phyloP scores from a whole-genome alignment of 1,140 invertebrate genomes.

The Fopius arisanus region DNA sequence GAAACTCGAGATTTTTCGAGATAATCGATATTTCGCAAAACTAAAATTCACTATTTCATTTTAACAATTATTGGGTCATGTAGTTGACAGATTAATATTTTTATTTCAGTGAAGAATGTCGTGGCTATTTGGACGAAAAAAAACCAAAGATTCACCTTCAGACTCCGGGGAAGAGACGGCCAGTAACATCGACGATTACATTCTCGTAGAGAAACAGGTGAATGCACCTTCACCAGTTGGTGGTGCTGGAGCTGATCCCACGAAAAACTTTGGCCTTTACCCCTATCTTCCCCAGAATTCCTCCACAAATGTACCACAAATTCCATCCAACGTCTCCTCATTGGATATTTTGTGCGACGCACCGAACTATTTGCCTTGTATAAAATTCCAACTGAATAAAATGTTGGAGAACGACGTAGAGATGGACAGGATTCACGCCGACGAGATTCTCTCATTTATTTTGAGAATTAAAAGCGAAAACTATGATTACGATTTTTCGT shows the following conservation, averaged over 20 bases:
- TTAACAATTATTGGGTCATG: too few relatives aligned
- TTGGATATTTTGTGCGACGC: constrained; percentile 43
- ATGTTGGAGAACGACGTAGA: constrained; percentile 51
- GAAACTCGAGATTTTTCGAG: too few relatives aligned
- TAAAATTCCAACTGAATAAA: constrained; percentile 57
- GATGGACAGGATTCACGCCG: constrained; percentile 49
- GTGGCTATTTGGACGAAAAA: constrained; percentile 63
- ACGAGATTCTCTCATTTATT: constrained; percentile 56
- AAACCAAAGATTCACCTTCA: constrained; percentile 52
- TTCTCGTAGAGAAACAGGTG: constrained; percentile 46
- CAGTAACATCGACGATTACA: constrained; percentile 46
- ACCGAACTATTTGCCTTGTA: constrained; percentile 47
- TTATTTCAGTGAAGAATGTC: constrained; percentile 51
- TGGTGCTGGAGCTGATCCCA: constrained; percentile 19
- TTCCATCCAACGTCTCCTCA: constrained; percentile 26
- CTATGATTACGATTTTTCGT: constrained; percentile 52
- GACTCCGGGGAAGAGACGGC: constrained; percentile 45
- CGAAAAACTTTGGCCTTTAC: constrained; percentile 40
- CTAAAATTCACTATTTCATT: too few relatives aligned
- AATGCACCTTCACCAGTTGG: constrained; percentile 30
- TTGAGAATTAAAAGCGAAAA: constrained; percentile 46
- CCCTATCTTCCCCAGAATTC: constrained; percentile 40
- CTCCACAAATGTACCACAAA: constrained; percentile 28
- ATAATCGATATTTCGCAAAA: too few relatives aligned
- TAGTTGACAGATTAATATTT: not conserved